These are phyloP conservation scores for Dermolepida albohirtum DNA, from an alignment of 2,888 invertebrate genomes.

Conservation along the genomic window DNA sequence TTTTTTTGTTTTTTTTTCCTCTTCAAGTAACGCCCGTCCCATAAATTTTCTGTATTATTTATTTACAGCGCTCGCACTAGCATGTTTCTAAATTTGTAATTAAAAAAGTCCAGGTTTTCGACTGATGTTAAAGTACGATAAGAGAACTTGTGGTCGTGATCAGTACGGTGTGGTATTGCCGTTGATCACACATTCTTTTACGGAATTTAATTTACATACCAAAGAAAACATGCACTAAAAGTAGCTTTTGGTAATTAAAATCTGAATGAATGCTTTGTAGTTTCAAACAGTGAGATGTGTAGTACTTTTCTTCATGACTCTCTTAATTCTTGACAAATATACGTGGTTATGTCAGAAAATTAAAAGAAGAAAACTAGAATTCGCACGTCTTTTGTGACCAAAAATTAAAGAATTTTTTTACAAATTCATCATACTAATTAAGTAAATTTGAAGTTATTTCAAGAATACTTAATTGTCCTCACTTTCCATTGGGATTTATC, in stretches of 20 bases:
- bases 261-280: conserved; percentile 35
- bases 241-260: conserved; percentile 37
- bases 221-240: conserved; percentile 35
- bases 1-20: conserved; percentile 18
- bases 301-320: no score
- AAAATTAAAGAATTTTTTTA: no score
- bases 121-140: conserved; percentile 34
- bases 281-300: conserved; percentile 14
- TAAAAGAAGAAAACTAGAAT: no score
- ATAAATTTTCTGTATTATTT: conserved; percentile 43
- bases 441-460: no score
- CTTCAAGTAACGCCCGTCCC: conserved; percentile 35
- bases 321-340: no score
- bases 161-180: conserved; percentile 27
- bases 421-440: no score
- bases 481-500: no score
- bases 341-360: no score
- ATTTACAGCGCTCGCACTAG: conserved; percentile 34
- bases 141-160: conserved; percentile 29
- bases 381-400: no score
- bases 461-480: no score
- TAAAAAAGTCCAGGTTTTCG: conserved; percentile 38
- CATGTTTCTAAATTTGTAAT: conserved; percentile 39
- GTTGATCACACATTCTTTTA: conserved; percentile 38
- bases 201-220: conserved; percentile 37